phyloP scores from a whole-genome alignment of 2,888 invertebrate genomes.

The Nomada fucata region DNA sequence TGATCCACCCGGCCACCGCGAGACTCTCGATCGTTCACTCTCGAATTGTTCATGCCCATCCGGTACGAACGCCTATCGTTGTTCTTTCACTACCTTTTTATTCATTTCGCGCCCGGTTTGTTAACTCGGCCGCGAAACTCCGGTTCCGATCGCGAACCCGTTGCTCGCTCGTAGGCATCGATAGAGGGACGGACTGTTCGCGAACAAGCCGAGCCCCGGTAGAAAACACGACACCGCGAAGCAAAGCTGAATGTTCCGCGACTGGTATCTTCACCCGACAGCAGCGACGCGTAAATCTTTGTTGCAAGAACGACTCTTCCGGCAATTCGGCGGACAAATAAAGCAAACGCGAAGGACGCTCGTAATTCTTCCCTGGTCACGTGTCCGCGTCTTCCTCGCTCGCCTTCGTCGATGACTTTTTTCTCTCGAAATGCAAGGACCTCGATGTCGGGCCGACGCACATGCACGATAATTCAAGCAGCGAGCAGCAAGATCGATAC shows the following conservation, averaged over 20 bases:
- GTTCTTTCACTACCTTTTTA: slow-evolving; percentile 37
- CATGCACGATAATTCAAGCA: no score
- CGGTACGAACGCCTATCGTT: slow-evolving; percentile 40
- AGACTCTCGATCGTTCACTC: slow-evolving; percentile 77
- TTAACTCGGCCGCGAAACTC: slow-evolving; percentile 37
- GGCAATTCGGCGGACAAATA: slow-evolving; percentile 63
- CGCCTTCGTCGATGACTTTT: neutral
- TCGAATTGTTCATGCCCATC: slow-evolving; percentile 76
- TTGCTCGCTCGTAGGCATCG: neutral
- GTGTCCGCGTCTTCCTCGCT: slow-evolving; percentile 1
- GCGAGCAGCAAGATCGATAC: no score
- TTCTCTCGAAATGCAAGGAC: neutral
- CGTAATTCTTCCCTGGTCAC: slow-evolving; percentile 40
- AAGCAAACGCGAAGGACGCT: slow-evolving; percentile 38
- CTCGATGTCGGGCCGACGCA: no score
- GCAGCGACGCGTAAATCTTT: slow-evolving; percentile 71
- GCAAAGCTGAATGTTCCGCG: slow-evolving; percentile 60
- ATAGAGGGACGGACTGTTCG: slow-evolving; percentile 1
- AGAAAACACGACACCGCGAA: slow-evolving; percentile 57
- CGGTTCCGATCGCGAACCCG: neutral
- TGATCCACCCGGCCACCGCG: slow-evolving; percentile 15
- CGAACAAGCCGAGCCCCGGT: slow-evolving; percentile 24
- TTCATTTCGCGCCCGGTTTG: slow-evolving; percentile 37
- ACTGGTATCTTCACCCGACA: slow-evolving; percentile 61
- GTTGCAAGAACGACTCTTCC: slow-evolving; percentile 67